These are phyloP conservation scores for Volucella inanis DNA, from an alignment of 2,888 invertebrate species.

Conservation along the genomic window DNA sequence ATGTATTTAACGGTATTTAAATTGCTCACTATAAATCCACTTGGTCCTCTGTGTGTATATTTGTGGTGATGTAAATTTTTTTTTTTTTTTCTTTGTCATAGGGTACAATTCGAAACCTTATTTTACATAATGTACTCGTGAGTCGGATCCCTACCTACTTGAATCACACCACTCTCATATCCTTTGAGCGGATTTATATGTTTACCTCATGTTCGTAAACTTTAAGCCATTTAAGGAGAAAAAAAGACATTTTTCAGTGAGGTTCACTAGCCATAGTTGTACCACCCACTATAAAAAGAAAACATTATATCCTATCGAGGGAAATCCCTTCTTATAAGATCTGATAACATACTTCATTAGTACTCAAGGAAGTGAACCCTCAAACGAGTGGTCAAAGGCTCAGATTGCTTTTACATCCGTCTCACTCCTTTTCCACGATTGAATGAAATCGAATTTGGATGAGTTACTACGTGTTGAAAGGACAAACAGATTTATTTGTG, in stretches of 20 bases:
- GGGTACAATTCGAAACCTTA: constrained; percentile 30
- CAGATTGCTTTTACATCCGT: constrained; percentile 49
- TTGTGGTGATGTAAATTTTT: constrained; percentile 42
- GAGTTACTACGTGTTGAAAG: constrained; percentile 63
- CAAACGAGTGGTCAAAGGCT: constrained; percentile 74
- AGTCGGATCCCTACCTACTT: background rate
- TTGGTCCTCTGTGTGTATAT: constrained; percentile 48
- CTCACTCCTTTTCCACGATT: constrained; percentile 31
- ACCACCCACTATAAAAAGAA: too few relatives aligned
- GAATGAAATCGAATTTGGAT: constrained; percentile 72
- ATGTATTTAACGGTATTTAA: constrained; percentile 71
- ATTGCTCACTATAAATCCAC: constrained; percentile 70
- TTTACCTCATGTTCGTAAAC: constrained; percentile 8
- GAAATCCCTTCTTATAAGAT: constrained; percentile 54
- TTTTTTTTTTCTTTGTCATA: constrained; percentile 27
- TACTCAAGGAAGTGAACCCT: constrained; percentile 67
- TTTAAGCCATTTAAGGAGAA: background rate
- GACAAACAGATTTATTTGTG: constrained; percentile 65
- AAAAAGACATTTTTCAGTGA: constrained; percentile 17
- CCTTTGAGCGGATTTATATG: background rate
- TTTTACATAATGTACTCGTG: constrained; percentile 2
- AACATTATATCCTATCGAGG: background rate
- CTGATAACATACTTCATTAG: constrained; percentile 74
- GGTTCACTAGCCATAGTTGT: background rate
- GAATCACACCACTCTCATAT: background rate